Base-by-base conservation (phyloP, 1,140 invertebrate species). In the Drosophila trapezifrons region DNA sequence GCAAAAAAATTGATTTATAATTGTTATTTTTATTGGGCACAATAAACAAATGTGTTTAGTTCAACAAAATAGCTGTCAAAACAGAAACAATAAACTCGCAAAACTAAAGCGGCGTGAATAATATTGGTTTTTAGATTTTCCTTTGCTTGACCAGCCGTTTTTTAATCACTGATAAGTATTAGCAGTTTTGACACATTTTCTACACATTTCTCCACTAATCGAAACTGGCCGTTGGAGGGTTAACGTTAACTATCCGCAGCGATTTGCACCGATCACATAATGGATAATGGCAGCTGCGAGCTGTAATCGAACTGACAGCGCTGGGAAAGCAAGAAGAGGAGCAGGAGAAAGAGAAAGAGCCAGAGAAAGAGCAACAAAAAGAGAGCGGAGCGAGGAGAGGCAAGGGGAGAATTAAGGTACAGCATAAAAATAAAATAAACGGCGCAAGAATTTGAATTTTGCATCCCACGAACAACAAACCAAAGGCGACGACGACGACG, bases 341-440 rank as follows among this genome's bases (percentile, higher is more conserved):
- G 32, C 45, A 12, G 40, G 47, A 47, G 46, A 76, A 47, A 63
- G 54, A 29, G 18, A 32, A 18, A 32, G 47, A 78, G 43, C 27
- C 38, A 51, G 45, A 9, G 15, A 47, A 22, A 12, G 18, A 20
- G 37, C 40, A 10, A 32, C 27, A 43, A 40, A 70, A 37, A 56
- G 47, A 47, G 47, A 52, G 7, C 22, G 20, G 38, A 58, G 25
- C 9, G 25, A 58, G 63, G 18, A 32, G 20, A 47, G 51, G 17
- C 9, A 25, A 45, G 29, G 40, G 35, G 20, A 54, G 55, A 43
- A 37, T 43, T 56, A 85, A 81, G 69, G 78, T 86, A 86, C 64
- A 79, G 79, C 59, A 82, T 56, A 81, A 86, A 86, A 84, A 85
- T 77, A 80, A 85, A 74, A 66, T 46, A 83, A 80, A 74, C 59